These are phyloP conservation scores for Dasyornis broadbenti DNA, from an alignment of 2,113 vertebrate genomes.

Conservation along the genomic window DNA sequence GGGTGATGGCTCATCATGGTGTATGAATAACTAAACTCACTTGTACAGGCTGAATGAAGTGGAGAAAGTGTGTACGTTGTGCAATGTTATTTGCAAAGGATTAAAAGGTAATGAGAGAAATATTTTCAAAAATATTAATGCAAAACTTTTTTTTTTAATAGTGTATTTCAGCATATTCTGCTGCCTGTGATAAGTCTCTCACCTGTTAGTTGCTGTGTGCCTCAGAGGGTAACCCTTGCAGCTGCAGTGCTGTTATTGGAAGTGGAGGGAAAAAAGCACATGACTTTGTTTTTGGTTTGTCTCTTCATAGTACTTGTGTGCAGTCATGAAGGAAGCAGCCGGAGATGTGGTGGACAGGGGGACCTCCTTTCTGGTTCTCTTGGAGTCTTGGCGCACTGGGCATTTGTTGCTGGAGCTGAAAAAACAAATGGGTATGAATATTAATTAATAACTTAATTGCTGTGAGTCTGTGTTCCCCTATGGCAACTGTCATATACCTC, in stretches of 20 bases:
- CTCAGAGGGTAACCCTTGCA: background rate
- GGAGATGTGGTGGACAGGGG: constrained; percentile 93
- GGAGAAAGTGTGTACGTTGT: background rate
- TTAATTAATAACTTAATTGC: background rate
- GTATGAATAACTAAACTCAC: background rate
- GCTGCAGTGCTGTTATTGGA: background rate
- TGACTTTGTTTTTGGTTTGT: background rate
- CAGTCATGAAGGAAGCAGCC: constrained; percentile 84
- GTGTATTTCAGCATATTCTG: background rate
- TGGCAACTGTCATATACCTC: background rate
- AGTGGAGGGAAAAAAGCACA: background rate
- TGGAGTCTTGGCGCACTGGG: constrained; percentile 92
- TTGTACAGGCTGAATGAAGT: background rate
- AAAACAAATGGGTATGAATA: constrained; percentile 77
- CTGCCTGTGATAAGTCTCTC: background rate
- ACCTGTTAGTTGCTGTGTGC: background rate
- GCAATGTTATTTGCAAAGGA: background rate
- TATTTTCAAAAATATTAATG: background rate
- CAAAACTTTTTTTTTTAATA: background rate
- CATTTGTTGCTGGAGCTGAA: constrained; percentile 80
- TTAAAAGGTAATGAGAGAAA: background rate
- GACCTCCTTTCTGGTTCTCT: constrained; percentile 92
- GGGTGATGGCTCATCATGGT: background rate
- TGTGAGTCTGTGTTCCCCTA: background rate
- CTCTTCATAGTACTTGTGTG: constrained; percentile 80